Evolutionary conservation across 2,888 invertebrate species (phyloP), one percentile per base, ranked within the genome.

Genomic region (Dasysyrphus albostriatus): DNA sequence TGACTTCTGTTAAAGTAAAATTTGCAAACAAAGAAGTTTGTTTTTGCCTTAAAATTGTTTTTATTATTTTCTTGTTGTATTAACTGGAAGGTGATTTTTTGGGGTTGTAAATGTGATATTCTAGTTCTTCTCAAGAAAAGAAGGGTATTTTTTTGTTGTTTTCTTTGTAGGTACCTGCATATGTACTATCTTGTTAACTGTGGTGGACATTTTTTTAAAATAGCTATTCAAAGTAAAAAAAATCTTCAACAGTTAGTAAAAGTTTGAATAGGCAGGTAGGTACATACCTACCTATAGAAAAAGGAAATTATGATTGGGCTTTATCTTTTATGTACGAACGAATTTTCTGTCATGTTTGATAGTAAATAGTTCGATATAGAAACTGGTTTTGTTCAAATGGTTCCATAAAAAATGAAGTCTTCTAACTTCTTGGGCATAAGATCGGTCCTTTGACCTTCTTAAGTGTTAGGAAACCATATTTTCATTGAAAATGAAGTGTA

Each of bases 1-100:
- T 8, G 8, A 6, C 19, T 24, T 37, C 67, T 49, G 34, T 19
- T 69, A 39, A 19, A 54, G 39, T 67, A 42, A 39, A 69, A 79
- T 75, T 83, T 75, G 72, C 76, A 84, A 80, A 84, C 80, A 84
- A 84, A 84, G 80, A 74, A 74, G 51, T 67, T 75, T 59, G 65
- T 74, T 59, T 70, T 77, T 42, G 61, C 19, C 37, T 24, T 37
- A 5, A 32, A 44, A 12, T 24, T 67, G 67, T 67, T 65, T 39
- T 59, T 59, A 34, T 37, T 59, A 37, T 37, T 61, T 61, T 42
- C 7, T 61, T 42, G 24, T 61, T 24, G 24, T 58, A 58, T 58
- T 58, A 16, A 24, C 61, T 61, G 24, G 6, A 12, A 51, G 37
- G 49, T 14, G 19, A 8, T 34, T 39, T 24, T 39, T 14, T 39